Percentiles rank a stretch among this genome's conserved stretches.
These are phyloP conservation scores for Campaea margaritaria DNA, from an alignment of 2,888 invertebrate species.

Conservation along the genomic window DNA sequence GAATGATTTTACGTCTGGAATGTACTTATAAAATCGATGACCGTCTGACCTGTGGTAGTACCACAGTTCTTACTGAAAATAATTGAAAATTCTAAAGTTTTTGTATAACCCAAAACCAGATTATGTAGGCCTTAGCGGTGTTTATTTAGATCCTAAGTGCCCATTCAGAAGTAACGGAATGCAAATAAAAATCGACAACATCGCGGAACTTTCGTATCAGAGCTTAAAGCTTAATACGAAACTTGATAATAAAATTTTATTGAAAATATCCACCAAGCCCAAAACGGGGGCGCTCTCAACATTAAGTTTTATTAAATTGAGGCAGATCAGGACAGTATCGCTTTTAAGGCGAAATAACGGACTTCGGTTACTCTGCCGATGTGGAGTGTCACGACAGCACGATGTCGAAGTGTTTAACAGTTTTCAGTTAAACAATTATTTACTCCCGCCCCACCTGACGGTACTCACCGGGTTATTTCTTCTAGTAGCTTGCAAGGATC, in stretches of 20 bases:
- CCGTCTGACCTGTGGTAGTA: too few relatives aligned
- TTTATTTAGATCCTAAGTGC: neutral
- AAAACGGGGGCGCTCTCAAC: slow-evolving; percentile 27
- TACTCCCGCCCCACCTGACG: neutral
- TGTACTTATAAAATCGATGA: too few relatives aligned
- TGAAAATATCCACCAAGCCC: slow-evolving; percentile 16
- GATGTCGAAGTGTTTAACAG: neutral
- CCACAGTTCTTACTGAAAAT: too few relatives aligned
- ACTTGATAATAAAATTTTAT: slow-evolving; percentile 29
- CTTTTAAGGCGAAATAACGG: slow-evolving; percentile 23
- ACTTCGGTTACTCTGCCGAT: slow-evolving; percentile 1
- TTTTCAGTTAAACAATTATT: neutral
- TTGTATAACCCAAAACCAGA: too few relatives aligned
- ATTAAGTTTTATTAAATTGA: slow-evolving; percentile 32
- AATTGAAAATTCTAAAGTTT: too few relatives aligned
- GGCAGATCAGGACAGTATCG: slow-evolving; percentile 26
- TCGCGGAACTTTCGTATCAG: slow-evolving; percentile 13
- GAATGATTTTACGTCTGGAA: too few relatives aligned
- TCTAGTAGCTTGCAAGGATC: slow-evolving; percentile 98
- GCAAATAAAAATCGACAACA: slow-evolving; percentile 19
- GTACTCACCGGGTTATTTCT: slow-evolving; percentile 95
- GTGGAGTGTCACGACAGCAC: slow-evolving; percentile 4
- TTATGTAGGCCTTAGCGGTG: too few relatives aligned
- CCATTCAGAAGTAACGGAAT: slow-evolving; percentile 9
- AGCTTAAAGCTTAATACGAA: slow-evolving; percentile 19